Percentiles rank a stretch among this genome's conserved stretches.
phyloP scores from a whole-genome alignment of 2,113 vertebrate genomes.

The Mormoops blainvillei region DNA sequence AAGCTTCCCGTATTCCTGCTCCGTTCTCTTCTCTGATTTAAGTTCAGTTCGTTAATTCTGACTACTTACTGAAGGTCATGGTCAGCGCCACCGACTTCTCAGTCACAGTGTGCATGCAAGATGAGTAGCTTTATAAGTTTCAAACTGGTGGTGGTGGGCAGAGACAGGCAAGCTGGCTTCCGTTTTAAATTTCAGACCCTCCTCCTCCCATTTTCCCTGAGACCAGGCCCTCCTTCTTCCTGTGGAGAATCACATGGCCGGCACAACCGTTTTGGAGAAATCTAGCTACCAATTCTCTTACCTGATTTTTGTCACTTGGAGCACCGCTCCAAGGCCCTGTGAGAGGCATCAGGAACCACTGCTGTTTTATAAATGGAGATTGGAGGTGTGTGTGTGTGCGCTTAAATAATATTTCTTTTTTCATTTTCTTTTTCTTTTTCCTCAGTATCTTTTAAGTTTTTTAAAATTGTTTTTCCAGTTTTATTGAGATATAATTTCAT shows the following conservation, averaged over 20 bases:
- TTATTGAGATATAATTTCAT: too few species aligned
- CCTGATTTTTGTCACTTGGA: neutral
- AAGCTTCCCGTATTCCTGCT: neutral
- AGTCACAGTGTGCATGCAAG: accelerated
- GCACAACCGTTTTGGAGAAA: neutral
- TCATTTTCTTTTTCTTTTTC: too few species aligned
- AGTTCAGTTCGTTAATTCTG: neutral
- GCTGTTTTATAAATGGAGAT: neutral
- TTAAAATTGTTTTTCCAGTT: too few species aligned
- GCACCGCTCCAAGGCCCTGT: neutral
- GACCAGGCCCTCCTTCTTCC: neutral
- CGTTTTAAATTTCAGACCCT: neutral
- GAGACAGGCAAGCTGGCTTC: neutral
- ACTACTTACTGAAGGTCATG: neutral
- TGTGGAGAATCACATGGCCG: neutral
- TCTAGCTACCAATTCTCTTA: neutral
- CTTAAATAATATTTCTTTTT: too few species aligned
- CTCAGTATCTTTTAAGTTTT: too few species aligned
- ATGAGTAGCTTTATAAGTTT: neutral
- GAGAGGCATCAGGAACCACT: too few species aligned
- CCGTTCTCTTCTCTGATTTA: neutral
- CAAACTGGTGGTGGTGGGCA: neutral
- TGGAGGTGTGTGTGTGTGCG: too few species aligned
- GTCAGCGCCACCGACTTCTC: neutral
- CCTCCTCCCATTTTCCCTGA: too few species aligned